A percentile compares a stretch with the other conserved stretches of the same genome.
These are phyloP conservation scores for Eunapius fragilis DNA, from an alignment of 37 sponge, comb jelly and placozoan species.

Conservation along the genomic window DNA sequence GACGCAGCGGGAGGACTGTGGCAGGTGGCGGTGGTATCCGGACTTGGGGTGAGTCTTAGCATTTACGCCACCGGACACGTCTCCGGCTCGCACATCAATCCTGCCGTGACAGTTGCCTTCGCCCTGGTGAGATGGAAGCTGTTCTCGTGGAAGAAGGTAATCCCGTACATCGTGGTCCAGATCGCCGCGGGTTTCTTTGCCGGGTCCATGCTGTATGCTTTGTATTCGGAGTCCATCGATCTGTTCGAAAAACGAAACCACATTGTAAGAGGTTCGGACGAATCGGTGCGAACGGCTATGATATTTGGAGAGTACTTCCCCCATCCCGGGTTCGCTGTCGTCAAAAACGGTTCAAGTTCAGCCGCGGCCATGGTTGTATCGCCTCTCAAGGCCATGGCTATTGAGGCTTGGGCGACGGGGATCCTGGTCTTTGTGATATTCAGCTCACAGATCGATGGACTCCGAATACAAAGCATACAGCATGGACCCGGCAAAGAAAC, in stretches of 20 bases:
- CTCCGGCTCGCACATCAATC: constrained; percentile 29
- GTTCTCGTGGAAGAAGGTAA: not conserved
- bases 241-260: not conserved
- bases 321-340: not conserved
- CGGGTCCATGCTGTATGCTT: not conserved
- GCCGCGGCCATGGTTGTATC: too few relatives aligned
- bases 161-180: constrained; percentile 10
- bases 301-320: constrained; percentile 35
- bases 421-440: constrained; percentile 57
- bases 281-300: constrained; percentile 4
- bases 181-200: not conserved
- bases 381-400: constrained; percentile 3
- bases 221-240: not conserved
- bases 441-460: not conserved
- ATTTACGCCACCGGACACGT: not conserved
- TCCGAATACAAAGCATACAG: not conserved
- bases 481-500: not conserved
- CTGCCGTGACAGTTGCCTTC: constrained; percentile 20
- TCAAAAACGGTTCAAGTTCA: not conserved
- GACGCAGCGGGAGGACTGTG: constrained; percentile 10
- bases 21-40: constrained; percentile 12
- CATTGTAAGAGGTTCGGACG: not conserved
- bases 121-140: not conserved
- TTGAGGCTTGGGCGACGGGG: constrained; percentile 42
- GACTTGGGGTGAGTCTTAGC: not conserved